Conservation (phyloP, 64 coral and sea anemone species). For the Pocillopora damicornis region DNA sequence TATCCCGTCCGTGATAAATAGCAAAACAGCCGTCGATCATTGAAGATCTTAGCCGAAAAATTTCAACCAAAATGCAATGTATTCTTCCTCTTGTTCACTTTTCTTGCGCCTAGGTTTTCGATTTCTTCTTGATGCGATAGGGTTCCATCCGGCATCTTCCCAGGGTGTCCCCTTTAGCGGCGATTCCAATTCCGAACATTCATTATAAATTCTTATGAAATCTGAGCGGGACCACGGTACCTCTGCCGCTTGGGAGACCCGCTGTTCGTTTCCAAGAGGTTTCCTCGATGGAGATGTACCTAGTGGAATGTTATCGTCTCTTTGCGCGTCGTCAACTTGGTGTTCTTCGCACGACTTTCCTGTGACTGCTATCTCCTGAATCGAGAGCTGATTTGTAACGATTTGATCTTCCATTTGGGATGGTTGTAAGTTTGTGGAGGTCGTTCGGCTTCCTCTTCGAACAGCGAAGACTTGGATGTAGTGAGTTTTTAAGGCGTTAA, state of each 20-base stretch:
- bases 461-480: no score
- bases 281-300: background rate
- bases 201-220: background rate
- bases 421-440: no score
- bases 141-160: background rate
- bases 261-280: background rate
- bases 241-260: background rate
- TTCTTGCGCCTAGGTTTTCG: background rate
- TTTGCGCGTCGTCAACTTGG: no score
- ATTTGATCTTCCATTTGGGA: no score
- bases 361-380: no score
- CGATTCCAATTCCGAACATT: background rate
- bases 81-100: background rate
- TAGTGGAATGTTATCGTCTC: background rate
- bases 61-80: background rate
- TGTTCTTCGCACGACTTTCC: background rate
- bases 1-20: background rate
- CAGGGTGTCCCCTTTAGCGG: slow-evolving; percentile 1
- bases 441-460: no score
- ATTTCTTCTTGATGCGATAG: background rate
- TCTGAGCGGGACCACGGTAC: background rate
- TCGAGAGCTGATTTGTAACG: no score
- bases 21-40: background rate
- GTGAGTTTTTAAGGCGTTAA: no score
- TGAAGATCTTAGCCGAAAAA: slow-evolving; percentile 4